Evolutionary conservation across 2,888 invertebrate genomes (phyloP), one percentile per base, ranked within the genome.

Genomic region (Lycia hirtaria): DNA sequence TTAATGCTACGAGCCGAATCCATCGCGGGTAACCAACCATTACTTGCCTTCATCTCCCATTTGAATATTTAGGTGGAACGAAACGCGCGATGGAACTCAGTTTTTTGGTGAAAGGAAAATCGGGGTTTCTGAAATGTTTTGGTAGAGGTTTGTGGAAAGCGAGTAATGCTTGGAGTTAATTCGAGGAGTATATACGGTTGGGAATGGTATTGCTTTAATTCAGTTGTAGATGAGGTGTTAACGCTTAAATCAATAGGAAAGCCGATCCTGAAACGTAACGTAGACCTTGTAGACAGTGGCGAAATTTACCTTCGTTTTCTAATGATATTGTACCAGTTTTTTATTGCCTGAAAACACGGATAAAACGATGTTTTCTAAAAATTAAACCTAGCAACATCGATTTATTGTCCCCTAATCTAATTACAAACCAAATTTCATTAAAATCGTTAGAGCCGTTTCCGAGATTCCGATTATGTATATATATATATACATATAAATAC

Each of bases 11-110:
- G 65, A 51, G 70, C 66, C 72, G 77, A 74, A 78, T 79, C 79
- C 79, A 83, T 85, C 78, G 76, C 77, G 68, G 71, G 78, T 86
- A 88, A 87, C 85, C 82, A 88, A 88, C 86, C 89, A 81, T 87
- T 80, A 77, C 87, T 62, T 67, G 76, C 78, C 81, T 80, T 84
- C 83, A 82, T 80, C 75, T 74, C 71, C 66, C 70, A 84, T 88
- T 88, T 88, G 85, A 85, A 88, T 88, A 85, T 85, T 78, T 80
- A 74, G 75, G 73, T 80, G 74, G 76, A 80, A 83, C 76, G 78
- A 81, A 85, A 82, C 76, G 72, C 71, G 80, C 74, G 68, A 69
- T 78, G 75, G 74, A 81, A 77, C 69, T 69, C 64, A 57, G 47
- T n/a, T n/a, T n/a, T n/a, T n/a, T n/a, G n/a, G n/a, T n/a, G n/a